Evolutionary conservation across 2,113 vertebrate species (phyloP).

Genomic region (Urocolius indicus): DNA sequence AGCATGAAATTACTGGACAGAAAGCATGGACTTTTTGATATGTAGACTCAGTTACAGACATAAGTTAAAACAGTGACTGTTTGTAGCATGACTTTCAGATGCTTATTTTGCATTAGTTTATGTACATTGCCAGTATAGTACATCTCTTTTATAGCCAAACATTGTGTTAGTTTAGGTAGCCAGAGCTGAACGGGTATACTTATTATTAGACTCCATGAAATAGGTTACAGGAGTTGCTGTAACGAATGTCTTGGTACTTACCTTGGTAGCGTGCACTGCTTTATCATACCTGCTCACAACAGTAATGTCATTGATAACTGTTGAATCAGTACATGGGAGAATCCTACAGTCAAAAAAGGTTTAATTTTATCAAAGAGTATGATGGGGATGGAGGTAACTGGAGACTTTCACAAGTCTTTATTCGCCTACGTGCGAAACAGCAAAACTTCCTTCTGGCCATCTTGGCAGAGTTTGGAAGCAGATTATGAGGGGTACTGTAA

Average conservation of each 20-base stretch:
- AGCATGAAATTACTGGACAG: slow-evolving; percentile 11
- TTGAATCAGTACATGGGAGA: neutral
- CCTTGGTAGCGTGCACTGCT: rapidly evolving
- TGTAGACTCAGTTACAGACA: neutral
- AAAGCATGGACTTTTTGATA: slow-evolving; percentile 10
- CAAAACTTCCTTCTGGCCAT: neutral
- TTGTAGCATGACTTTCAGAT: neutral
- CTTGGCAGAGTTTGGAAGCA: neutral
- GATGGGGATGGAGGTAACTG: neutral
- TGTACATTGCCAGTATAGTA: rapidly evolving
- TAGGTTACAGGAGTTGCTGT: neutral
- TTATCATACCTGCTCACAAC: neutral
- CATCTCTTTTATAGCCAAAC: neutral
- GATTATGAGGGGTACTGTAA: neutral
- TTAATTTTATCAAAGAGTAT: neutral
- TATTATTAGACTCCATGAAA: neutral
- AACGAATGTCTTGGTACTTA: neutral
- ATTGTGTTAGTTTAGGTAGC: neutral
- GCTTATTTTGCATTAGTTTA: neutral
- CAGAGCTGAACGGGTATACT: neutral
- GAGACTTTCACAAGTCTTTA: neutral
- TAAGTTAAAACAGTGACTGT: neutral
- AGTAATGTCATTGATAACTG: neutral
- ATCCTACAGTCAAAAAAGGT: neutral
- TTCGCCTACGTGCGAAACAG: neutral